Conservation (phyloP, 2,797 vertebrate genomes). For the Naso thynnoides region DNA sequence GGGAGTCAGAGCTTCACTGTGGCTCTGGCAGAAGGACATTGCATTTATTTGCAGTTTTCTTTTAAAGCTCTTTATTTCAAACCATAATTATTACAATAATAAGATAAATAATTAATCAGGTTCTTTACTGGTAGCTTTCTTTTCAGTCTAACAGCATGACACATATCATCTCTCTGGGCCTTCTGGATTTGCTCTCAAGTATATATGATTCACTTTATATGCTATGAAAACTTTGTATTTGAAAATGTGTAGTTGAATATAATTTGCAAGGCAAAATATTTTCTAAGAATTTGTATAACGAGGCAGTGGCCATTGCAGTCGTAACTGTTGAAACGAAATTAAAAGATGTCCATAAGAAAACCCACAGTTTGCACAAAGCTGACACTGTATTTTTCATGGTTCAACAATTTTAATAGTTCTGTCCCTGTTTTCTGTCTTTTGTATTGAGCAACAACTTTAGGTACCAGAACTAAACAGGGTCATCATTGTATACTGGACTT, state of each 20-base stretch:
- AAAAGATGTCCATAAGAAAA: constrained; percentile 22
- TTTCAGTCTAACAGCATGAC: background rate
- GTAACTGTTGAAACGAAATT: constrained; percentile 30
- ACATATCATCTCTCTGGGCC: constrained; percentile 20
- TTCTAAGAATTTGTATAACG: constrained; percentile 42
- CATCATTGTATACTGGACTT: background rate
- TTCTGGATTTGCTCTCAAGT: constrained; percentile 43
- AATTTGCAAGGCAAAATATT: constrained; percentile 31
- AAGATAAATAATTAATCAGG: background rate
- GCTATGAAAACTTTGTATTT: constrained; percentile 42
- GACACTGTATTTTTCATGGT: background rate
- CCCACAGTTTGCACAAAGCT: background rate
- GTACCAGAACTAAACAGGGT: background rate
- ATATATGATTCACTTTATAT: constrained; percentile 43
- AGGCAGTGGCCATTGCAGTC: constrained; percentile 20
- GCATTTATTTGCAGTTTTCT: background rate
- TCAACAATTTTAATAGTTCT: background rate
- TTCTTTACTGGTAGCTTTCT: background rate
- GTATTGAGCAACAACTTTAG: background rate
- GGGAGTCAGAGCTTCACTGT: background rate
- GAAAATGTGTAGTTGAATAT: constrained; percentile 18
- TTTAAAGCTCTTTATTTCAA: background rate
- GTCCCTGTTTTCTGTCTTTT: background rate
- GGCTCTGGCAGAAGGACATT: background rate
- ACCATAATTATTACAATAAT: background rate